phyloP scores from a whole-genome alignment of 2,888 invertebrate species.

The Drosophila parthenogenetica region DNA sequence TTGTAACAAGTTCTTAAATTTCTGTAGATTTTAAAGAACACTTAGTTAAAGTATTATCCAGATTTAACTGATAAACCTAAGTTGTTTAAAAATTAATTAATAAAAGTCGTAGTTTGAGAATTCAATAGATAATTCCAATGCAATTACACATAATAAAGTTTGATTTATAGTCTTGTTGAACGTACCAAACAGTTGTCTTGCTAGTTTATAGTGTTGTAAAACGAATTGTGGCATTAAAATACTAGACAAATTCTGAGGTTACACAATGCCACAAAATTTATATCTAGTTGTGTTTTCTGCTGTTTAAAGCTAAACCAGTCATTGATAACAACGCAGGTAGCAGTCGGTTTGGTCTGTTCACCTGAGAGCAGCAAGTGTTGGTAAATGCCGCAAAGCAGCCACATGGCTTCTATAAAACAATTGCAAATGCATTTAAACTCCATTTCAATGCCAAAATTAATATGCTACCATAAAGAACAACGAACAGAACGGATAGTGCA shows the following conservation, averaged over 20 bases:
- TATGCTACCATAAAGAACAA: slow-evolving; percentile 70
- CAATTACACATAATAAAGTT: neutral
- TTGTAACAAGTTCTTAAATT: too few relatives aligned
- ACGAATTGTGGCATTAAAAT: neutral
- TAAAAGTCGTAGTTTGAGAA: neutral
- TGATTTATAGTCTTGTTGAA: neutral
- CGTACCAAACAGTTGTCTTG: neutral
- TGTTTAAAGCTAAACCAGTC: slow-evolving; percentile 1
- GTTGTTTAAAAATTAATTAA: too few relatives aligned
- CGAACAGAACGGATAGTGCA: slow-evolving; percentile 17
- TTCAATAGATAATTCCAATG: neutral
- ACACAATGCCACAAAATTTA: slow-evolving; percentile 6
- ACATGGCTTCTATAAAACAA: slow-evolving; percentile 58
- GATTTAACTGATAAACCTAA: too few relatives aligned
- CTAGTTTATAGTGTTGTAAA: neutral
- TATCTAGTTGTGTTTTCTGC: neutral
- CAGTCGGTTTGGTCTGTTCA: neutral
- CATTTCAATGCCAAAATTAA: slow-evolving; percentile 75
- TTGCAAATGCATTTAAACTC: slow-evolving; percentile 69
- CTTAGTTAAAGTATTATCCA: too few relatives aligned
- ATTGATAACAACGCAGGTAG: slow-evolving; percentile 14
- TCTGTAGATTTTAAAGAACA: neutral
- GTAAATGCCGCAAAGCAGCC: slow-evolving; percentile 49
- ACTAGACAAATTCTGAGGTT: neutral
- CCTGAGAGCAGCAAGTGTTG: slow-evolving; percentile 32